phyloP scores from a whole-genome alignment of 2,113 vertebrate species.

The Neofelis nebulosa region DNA sequence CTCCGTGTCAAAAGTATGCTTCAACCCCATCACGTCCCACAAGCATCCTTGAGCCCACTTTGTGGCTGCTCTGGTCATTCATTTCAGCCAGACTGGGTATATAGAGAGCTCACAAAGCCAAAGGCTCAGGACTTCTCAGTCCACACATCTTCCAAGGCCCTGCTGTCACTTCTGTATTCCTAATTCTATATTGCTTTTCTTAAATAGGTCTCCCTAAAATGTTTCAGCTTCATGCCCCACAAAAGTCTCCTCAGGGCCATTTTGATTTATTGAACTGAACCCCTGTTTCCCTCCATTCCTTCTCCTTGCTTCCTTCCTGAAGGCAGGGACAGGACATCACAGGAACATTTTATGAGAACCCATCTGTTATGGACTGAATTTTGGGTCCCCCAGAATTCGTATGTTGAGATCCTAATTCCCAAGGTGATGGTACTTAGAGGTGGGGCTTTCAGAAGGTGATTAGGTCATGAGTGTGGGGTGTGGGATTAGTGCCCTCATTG shows the following conservation, averaged over 20 bases:
- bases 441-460: background rate
- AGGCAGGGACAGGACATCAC: background rate
- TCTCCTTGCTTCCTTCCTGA: too few relatives aligned
- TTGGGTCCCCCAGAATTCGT: background rate
- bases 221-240: background rate
- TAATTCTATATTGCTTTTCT: background rate
- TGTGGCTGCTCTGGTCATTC: rapidly evolving
- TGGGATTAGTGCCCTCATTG: background rate
- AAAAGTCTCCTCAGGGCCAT: background rate
- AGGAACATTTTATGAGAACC: rapidly evolving
- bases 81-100: background rate
- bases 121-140: background rate
- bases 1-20: rapidly evolving
- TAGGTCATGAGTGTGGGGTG: background rate
- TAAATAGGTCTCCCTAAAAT: background rate
- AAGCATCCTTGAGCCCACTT: rapidly evolving
- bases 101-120: background rate
- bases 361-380: background rate
- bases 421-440: background rate
- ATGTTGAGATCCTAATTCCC: background rate
- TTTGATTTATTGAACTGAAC: background rate
- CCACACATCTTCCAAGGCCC: background rate
- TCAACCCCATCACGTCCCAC: rapidly evolving
- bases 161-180: background rate
- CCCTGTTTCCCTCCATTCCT: background rate